Base-by-base conservation (phyloP, 2,888 invertebrate genomes). In the Xylophagus ater region DNA sequence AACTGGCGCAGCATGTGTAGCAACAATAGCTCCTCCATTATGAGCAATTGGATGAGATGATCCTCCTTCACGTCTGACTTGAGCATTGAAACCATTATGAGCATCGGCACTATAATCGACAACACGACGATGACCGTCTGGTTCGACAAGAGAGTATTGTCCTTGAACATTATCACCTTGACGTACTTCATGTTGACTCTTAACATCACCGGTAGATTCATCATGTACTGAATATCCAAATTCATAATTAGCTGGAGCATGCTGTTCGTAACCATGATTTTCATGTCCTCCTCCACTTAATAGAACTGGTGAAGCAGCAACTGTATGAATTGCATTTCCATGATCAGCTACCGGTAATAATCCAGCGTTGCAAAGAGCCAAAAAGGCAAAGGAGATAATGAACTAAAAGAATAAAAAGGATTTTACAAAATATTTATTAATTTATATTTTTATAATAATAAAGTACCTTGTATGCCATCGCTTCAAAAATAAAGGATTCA, bases 161-260 rank as follows among this genome's bases (percentile, higher is more conserved):
- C 64, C 64, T 12, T 60, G 55, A 2, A 64, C 64, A 37, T 59
- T 57, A 41, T 61, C 61, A 8, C 64, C 64, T 18, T 59, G 56
- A 33, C 64, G 59, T 41, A 60, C 57, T 51, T 64, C 64, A 20
- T 61, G 60, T 43, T 64, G 64, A 49, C 60, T 60, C 50, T 64
- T 64, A 1, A 64, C 53, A 47, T 64, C 64, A 10, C 63, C 63
- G 8, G 64, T 64, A 24, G 59, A 59, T n/a, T 53, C 52, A 30
- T 64, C 64, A 36, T 64, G 62, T 3, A 64, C 63, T 3, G 58
- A 54, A 34, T 64, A 64, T 21, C 58, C 60, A 42, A 64, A 64
- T 43, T 62, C 62, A 32, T 64, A 64, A 14, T 61, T 57, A 13
- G 62, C 57, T 21, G 58, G 59, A 34, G 51, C 51, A 13, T 52